Conservation (phyloP, 30 jellyfish, hydroid and myxozoan species). For the Nemopilema nomurai region DNA sequence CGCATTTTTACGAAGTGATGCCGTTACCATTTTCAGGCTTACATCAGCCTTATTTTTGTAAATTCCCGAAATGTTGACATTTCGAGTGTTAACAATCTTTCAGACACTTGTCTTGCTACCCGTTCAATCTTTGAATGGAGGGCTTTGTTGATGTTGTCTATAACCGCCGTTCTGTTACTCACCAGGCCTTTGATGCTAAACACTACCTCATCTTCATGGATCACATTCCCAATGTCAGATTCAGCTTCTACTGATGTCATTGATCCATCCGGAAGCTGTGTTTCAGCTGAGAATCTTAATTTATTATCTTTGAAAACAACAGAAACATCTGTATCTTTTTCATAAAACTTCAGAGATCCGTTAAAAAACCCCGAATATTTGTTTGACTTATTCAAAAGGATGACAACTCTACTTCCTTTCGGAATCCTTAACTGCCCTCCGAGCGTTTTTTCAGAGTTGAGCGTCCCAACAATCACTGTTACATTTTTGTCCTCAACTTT, state of each 20-base stretch:
- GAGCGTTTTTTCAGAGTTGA: constrained; percentile 1
- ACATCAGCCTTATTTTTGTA: not conserved
- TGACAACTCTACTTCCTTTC: not conserved
- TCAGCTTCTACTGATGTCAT: not conserved
- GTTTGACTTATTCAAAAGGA: not conserved
- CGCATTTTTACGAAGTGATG: not conserved
- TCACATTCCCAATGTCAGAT: constrained; percentile 16
- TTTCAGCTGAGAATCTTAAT: constrained; percentile 17
- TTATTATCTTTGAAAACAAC: constrained; percentile 25
- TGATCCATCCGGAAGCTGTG: constrained; percentile 38
- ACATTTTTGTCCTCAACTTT: not conserved
- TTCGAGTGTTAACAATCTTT: constrained; percentile 10
- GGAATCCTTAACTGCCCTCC: constrained; percentile 33
- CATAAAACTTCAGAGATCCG: constrained; percentile 41
- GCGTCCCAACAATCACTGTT: constrained; percentile 5
- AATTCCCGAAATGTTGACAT: constrained; percentile 8
- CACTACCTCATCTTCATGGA: constrained; percentile 26
- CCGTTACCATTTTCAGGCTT: not conserved
- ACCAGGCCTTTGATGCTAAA: constrained; percentile 16
- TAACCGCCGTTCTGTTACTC: not conserved
- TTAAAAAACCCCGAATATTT: constrained; percentile 23
- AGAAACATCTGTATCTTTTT: not conserved
- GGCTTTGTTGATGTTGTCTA: constrained; percentile 13
- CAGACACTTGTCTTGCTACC: constrained; percentile 6
- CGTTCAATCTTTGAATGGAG: constrained; percentile 11